Evolutionary conservation across 2,888 invertebrate species (phyloP).

Genomic region (Sisyra nigra): DNA sequence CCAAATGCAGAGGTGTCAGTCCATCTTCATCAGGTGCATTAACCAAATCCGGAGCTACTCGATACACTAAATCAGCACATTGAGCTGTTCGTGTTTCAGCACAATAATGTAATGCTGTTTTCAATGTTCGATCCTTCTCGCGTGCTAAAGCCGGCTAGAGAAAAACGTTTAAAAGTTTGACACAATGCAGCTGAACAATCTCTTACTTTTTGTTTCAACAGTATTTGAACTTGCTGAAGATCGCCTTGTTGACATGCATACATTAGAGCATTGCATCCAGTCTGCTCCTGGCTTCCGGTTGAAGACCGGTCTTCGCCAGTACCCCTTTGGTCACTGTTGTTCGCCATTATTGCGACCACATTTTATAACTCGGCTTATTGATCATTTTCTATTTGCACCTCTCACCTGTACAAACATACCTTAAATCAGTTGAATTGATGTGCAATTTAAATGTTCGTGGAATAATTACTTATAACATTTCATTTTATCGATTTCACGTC

Average conservation of each 20-base stretch:
- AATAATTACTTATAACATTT: no score
- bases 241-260: conserved; percentile 83
- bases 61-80: conserved; percentile 53
- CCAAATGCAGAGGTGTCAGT: conserved; percentile 86
- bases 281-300: conserved; percentile 26
- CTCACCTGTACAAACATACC: conserved; percentile 15
- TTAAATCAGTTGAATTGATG: no score
- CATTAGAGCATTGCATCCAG: conserved; percentile 75
- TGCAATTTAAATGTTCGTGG: no score
- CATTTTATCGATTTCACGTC: no score
- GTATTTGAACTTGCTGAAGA: conserved; percentile 55
- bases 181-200: conserved; percentile 1
- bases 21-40: conserved; percentile 84
- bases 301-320: background rate
- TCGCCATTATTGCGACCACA: background rate
- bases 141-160: conserved; percentile 40
- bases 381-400: conserved; percentile 15
- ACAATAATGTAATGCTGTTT: conserved; percentile 89
- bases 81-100: conserved; percentile 45
- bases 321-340: conserved; percentile 1
- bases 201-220: conserved; percentile 63
- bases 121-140: conserved; percentile 64
- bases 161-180: conserved; percentile 4
- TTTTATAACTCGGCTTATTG: background rate
- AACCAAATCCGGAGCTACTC: conserved; percentile 73